Evolutionary conservation across 2,797 vertebrate species (phyloP).

Genomic region (Squalus acanthias): DNA sequence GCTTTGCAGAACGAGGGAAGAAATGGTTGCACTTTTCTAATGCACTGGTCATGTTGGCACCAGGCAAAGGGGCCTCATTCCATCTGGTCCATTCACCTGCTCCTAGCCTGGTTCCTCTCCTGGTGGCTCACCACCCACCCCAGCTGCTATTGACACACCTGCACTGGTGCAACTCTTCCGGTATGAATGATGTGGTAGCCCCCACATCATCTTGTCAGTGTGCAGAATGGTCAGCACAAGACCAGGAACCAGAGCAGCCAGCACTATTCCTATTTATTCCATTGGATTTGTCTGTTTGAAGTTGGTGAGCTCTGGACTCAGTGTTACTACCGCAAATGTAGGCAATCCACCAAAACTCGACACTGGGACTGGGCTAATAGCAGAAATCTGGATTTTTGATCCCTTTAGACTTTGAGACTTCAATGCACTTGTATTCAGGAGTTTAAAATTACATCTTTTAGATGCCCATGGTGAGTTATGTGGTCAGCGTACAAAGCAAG

Average conservation of each 20-base stretch:
- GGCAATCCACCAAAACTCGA: not conserved
- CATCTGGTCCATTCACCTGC: not conserved
- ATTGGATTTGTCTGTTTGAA: not conserved
- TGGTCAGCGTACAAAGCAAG: not conserved
- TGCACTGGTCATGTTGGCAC: not conserved
- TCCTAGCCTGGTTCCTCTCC: not conserved
- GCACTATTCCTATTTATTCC: not conserved
- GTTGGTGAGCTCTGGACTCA: not conserved
- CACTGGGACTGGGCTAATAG: not conserved
- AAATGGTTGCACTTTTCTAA: not conserved
- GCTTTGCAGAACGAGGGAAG: not conserved
- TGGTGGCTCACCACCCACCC: not conserved
- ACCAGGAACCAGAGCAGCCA: not conserved
- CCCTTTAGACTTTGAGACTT: not conserved
- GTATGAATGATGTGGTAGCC: not conserved
- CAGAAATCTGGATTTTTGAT: not conserved
- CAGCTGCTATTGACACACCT: not conserved
- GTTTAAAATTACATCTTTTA: not conserved
- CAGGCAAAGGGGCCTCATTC: not conserved
- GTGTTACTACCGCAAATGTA: not conserved
- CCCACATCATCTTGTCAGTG: not conserved
- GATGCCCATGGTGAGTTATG: no score
- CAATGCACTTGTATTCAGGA: not conserved
- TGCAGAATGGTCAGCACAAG: not conserved
- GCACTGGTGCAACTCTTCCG: not conserved